Conservation (phyloP, 2,888 invertebrate genomes). For the Strigamia transsilvanica region DNA sequence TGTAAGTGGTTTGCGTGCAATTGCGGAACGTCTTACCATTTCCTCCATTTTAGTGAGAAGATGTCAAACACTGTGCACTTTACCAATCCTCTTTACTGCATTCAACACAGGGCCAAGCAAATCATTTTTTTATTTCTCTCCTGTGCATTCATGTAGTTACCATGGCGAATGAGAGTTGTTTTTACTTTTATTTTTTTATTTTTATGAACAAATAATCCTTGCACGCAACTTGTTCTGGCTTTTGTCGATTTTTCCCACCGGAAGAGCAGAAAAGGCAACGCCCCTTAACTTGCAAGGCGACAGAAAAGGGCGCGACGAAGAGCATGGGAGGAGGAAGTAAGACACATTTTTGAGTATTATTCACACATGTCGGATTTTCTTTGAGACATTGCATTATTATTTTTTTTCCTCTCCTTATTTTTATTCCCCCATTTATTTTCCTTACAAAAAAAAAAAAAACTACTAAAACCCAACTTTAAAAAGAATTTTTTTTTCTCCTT, state of each 20-base stretch:
- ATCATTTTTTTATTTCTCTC: neutral
- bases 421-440: neutral
- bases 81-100: conserved; percentile 26
- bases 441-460: no score
- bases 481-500: neutral
- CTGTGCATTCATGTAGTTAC: conserved; percentile 19
- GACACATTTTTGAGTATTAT: conserved; percentile 42
- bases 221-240: conserved; percentile 27
- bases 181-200: conserved; percentile 18
- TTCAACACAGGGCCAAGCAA: neutral
- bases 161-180: conserved; percentile 39
- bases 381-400: conserved; percentile 1
- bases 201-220: conserved; percentile 24
- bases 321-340: neutral
- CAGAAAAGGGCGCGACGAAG: conserved; percentile 26
- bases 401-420: neutral
- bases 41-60: conserved; percentile 11
- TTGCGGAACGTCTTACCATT: conserved; percentile 5
- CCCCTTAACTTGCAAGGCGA: conserved; percentile 17
- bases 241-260: conserved; percentile 31
- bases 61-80: conserved; percentile 23
- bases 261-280: conserved; percentile 13
- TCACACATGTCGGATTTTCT: conserved; percentile 36
- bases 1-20: conserved; percentile 28
- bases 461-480: neutral